Conservation (phyloP, 2,888 invertebrate species). For the Lymantria monacha region DNA sequence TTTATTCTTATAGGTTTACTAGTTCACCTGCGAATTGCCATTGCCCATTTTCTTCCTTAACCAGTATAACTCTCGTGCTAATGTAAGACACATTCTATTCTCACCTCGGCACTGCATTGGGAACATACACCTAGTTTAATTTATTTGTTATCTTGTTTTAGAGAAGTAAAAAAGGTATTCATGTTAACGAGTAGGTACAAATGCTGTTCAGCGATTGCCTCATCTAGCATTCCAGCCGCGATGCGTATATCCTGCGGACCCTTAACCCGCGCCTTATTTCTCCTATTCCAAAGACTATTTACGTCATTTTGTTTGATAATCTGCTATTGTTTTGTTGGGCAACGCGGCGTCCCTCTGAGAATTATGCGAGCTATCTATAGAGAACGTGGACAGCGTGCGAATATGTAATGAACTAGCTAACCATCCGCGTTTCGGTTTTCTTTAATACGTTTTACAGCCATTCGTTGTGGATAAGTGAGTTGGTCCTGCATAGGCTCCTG, state of each 20-base stretch:
- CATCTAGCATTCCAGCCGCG: conserved; percentile 77
- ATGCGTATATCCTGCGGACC: conserved; percentile 67
- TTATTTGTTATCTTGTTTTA: no score
- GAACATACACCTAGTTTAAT: no score
- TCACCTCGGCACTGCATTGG: no score
- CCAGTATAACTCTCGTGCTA: no score
- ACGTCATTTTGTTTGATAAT: conserved; percentile 81
- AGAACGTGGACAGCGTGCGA: conserved; percentile 70
- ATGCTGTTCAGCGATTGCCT: conserved; percentile 49
- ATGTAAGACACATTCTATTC: no score
- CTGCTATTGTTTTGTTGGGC: conserved; percentile 76
- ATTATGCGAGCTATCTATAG: conserved; percentile 77
- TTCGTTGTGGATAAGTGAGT: conserved; percentile 9
- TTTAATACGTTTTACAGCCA: conserved; percentile 20
- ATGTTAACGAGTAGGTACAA: conserved; percentile 37
- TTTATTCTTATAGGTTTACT: no score
- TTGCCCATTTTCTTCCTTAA: no score
- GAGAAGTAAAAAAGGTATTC: conserved; percentile 15
- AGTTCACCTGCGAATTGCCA: no score
- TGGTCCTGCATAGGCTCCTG: neutral
- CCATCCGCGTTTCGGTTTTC: conserved; percentile 16
- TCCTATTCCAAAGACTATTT: conserved; percentile 73
- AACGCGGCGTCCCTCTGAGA: conserved; percentile 70
- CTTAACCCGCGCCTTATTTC: conserved; percentile 75
- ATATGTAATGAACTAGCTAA: conserved; percentile 60